These are phyloP conservation scores for Acestrorhynchus altus DNA, from an alignment of 2,797 vertebrate species.

Conservation along the genomic window DNA sequence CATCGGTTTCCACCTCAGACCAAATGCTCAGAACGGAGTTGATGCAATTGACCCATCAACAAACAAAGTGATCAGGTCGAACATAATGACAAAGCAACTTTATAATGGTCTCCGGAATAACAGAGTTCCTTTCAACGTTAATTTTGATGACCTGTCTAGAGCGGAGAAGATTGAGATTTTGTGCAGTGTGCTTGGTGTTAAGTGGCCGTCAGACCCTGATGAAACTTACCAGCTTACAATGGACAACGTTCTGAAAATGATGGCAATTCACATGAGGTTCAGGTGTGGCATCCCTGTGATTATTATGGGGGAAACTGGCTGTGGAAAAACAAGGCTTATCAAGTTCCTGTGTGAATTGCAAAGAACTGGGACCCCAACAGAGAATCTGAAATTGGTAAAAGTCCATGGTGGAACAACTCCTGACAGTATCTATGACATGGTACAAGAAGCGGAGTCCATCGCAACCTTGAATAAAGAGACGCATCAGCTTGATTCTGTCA, in stretches of 20 bases:
- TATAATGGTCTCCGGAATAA: conserved; percentile 81
- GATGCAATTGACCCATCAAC: conserved; percentile 84
- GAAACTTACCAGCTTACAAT: conserved; percentile 92
- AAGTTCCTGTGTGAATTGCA: conserved; percentile 88
- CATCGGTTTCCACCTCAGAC: conserved; percentile 90
- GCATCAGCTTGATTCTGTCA: conserved; percentile 84
- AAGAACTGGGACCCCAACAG: conserved; percentile 68
- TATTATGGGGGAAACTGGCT: conserved; percentile 97
- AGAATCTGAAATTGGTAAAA: conserved; percentile 93
- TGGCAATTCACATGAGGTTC: conserved; percentile 96
- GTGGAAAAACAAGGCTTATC: conserved; percentile 93
- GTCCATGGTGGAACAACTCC: conserved; percentile 93
- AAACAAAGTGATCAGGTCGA: conserved; percentile 77
- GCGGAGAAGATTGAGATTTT: conserved; percentile 86
- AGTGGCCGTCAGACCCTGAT: conserved; percentile 87
- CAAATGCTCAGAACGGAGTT: conserved; percentile 62
- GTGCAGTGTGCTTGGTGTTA: conserved; percentile 86
- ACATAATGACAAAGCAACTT: conserved; percentile 82
- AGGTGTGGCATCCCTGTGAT: conserved; percentile 94
- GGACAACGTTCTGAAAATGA: conserved; percentile 92
- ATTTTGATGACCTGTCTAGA: conserved; percentile 85
- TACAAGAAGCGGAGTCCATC: conserved; percentile 83
- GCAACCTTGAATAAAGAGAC: conserved; percentile 77
- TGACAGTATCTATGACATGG: conserved; percentile 82
- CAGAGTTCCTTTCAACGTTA: conserved; percentile 87